Evolutionary conservation across 1,140 invertebrate species (phyloP).

Genomic region (Lineus longissimus): DNA sequence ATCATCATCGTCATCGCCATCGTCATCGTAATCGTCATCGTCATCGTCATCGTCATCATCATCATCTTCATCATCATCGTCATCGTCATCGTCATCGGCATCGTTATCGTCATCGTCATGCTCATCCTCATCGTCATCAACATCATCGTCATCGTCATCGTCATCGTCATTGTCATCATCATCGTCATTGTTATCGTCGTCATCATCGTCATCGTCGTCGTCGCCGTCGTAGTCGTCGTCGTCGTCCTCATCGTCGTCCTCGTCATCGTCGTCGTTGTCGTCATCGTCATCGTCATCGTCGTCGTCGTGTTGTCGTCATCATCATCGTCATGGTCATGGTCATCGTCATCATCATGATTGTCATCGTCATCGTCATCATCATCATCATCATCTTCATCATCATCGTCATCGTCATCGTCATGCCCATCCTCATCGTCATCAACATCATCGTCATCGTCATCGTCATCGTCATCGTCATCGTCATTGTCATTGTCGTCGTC

Average conservation of each 20-base stretch:
- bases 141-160: no score
- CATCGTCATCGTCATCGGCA: constrained; percentile 8
- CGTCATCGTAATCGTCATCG: constrained; percentile 9
- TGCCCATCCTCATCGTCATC: neutral
- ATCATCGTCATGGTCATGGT: no score
- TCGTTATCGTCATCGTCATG: neutral
- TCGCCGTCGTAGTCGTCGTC: constrained; percentile 1
- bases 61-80: neutral
- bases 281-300: constrained; percentile 14
- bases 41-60: neutral
- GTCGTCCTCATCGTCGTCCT: neutral
- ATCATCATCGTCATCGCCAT: neutral
- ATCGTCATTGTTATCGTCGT: neutral
- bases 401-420: neutral
- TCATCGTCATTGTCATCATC: neutral
- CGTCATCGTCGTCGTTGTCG: constrained; percentile 9
- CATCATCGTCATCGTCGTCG: constrained; percentile 7
- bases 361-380: constrained; percentile 15
- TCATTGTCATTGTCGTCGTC: neutral
- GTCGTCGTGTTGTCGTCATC: no score
- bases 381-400: constrained; percentile 10
- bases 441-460: neutral
- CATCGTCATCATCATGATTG: no score
- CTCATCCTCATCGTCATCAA: neutral
- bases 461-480: neutral